Evolutionary conservation across 2,888 invertebrate genomes (phyloP).

Genomic region (Cantharis rustica): DNA sequence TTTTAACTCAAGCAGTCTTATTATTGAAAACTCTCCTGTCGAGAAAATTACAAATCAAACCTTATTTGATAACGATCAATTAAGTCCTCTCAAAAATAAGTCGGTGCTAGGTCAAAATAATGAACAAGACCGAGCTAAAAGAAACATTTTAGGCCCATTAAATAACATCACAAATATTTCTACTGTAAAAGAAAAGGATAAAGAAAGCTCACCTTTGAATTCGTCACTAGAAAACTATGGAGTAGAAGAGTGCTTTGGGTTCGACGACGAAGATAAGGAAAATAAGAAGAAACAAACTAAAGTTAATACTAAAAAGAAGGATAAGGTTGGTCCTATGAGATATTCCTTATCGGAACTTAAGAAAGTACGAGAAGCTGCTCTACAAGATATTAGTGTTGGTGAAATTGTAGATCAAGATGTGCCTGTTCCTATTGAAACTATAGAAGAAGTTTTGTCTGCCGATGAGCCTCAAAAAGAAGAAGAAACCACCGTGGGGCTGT

Average conservation of each 20-base stretch:
- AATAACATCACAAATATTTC: not conserved
- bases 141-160: not conserved
- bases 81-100: not conserved
- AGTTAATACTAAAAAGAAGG: not conserved
- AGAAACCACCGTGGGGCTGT: conserved; percentile 13
- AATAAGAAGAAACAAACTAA: not conserved
- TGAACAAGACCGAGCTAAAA: too few relatives aligned
- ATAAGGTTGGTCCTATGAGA: conserved; percentile 12
- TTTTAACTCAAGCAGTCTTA: not conserved
- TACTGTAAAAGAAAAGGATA: not conserved
- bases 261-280: conserved; percentile 19
- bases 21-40: not conserved
- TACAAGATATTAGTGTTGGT: not conserved
- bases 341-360: conserved; percentile 12
- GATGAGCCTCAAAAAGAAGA: conserved; percentile 1
- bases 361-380: conserved; percentile 7
- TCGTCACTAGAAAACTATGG: not conserved
- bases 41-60: not conserved
- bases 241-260: conserved; percentile 9
- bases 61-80: conserved; percentile 1
- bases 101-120: not conserved
- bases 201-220: not conserved
- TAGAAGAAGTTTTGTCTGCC: not conserved
- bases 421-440: not conserved
- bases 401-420: not conserved